Base-by-base conservation (phyloP, 35 echinoderm and acorn worm genomes). In the Stichopus chloronotus region DNA sequence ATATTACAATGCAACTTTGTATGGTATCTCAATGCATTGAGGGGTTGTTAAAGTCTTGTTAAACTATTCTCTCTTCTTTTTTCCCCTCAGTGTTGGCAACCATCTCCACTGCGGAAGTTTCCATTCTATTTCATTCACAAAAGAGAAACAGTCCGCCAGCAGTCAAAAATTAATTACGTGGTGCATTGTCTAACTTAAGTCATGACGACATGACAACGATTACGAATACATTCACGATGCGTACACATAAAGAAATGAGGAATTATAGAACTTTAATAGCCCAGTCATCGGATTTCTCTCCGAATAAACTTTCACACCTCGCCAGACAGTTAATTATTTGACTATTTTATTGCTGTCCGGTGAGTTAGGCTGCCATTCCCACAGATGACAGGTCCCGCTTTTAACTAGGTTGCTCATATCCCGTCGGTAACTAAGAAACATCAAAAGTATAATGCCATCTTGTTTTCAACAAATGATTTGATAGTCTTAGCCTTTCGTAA, bases 231-330 rank as follows among this genome's bases (percentile, higher is more conserved):
- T 65, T 65, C 11, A 65, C 60, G 9, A 63, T 65, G 61, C 61
- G 19, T 65, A 65, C 61, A 65, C 61, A 65, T 65, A 65, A 65
- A 65, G 61, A 19, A 8, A 14, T 14, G 61, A 19, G 61, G 61
- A 65, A 11, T 65, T 55, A 55, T 56, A 83, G 55, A 53, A 83
- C 80, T 83, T 43, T 83, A 57, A 83, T 83, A 55, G 53, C 80
- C 9, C 80, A 83, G 25, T 53, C 52, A 83, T 55, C 80, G 80
- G 52, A 83, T 83, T 83, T 55, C 80, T 11, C 52, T 43, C 43
- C 24, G 54, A 85, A 58, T 85, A 19, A 58, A 85, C 19, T 58
- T 58, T 58, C 9, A 58, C 82, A 57, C 82, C 55, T 57, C 58
- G 6, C 13, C 82, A 85, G 82, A 85, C 82, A 58, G 7, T 7